A percentile compares a stretch with the other conserved stretches of the same genome.
These are phyloP conservation scores for Synanthedon myopaeformis DNA, from an alignment of 2,888 invertebrate genomes.

Conservation along the genomic window DNA sequence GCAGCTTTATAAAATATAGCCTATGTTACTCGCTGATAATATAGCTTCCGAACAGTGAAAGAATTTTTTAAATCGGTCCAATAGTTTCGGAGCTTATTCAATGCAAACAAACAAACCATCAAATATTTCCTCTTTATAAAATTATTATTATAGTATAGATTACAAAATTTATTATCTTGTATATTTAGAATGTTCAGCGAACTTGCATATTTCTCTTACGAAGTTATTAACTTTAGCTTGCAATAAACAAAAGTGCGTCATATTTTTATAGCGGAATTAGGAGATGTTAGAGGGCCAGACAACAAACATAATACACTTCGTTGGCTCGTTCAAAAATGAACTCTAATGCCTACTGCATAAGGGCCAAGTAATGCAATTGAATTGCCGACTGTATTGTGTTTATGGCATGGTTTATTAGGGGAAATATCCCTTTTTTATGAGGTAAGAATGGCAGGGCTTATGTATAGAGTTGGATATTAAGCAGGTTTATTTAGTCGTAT, in stretches of 20 bases:
- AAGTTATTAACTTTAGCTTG: constrained; percentile 62
- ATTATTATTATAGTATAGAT: too few species aligned
- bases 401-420: constrained; percentile 55
- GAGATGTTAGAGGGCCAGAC: constrained; percentile 32
- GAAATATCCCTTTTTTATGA: constrained; percentile 64
- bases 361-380: constrained; percentile 7
- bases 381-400: constrained; percentile 36
- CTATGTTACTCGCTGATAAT: too few species aligned
- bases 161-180: too few species aligned
- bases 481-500: constrained; percentile 47
- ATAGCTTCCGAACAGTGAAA: too few species aligned
- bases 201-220: constrained; percentile 25
- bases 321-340: constrained; percentile 7
- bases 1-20: too few species aligned
- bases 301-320: constrained; percentile 1
- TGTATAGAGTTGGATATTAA: constrained; percentile 51
- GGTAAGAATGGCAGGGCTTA: constrained; percentile 57
- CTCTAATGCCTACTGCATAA: constrained; percentile 14
- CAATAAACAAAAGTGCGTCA: constrained; percentile 60
- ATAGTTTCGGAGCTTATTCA: too few species aligned
- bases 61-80: too few species aligned
- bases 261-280: constrained; percentile 61
- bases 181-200: not conserved
- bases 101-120: too few species aligned
- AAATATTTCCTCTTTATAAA: too few species aligned